These are phyloP conservation scores for Chiloscyllium plagiosum DNA, from an alignment of 2,113 vertebrate genomes.

Conservation along the genomic window DNA sequence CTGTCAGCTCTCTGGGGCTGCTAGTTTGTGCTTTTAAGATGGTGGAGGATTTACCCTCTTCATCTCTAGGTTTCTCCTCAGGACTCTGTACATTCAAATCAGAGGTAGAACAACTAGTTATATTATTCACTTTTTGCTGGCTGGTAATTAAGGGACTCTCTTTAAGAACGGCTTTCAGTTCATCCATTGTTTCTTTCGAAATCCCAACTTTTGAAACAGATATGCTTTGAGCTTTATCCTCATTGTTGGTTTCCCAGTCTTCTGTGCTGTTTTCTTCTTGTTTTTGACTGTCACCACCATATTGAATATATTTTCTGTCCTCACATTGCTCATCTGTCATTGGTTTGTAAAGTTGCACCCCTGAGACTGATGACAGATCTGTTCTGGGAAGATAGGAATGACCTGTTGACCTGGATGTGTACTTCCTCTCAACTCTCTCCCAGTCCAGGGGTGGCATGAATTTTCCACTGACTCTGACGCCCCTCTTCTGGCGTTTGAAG, in stretches of 20 bases:
- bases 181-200: constrained; percentile 61
- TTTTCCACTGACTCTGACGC: constrained; percentile 55
- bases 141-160: constrained; percentile 50
- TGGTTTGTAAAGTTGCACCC: constrained; percentile 45
- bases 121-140: constrained; percentile 43
- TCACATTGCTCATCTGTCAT: constrained; percentile 38
- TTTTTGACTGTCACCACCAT: constrained; percentile 14
- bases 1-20: not conserved
- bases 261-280: constrained; percentile 34
- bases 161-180: constrained; percentile 62
- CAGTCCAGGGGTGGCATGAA: constrained; percentile 48
- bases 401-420: constrained; percentile 45
- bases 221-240: constrained; percentile 35
- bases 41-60: constrained; percentile 41
- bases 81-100: constrained; percentile 46
- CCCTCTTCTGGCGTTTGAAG: constrained; percentile 63
- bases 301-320: not conserved
- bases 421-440: constrained; percentile 51
- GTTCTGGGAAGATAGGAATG: constrained; percentile 42
- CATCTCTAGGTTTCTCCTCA: constrained; percentile 44
- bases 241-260: fast-evolving
- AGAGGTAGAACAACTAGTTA: constrained; percentile 40
- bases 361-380: constrained; percentile 38
- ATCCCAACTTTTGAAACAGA: constrained; percentile 43
- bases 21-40: not conserved